Percentiles rank a stretch among this genome's conserved stretches.
These are phyloP conservation scores for Paedocypris sp. DNA, from an alignment of 2,113 vertebrate species.

Conservation along the genomic window DNA sequence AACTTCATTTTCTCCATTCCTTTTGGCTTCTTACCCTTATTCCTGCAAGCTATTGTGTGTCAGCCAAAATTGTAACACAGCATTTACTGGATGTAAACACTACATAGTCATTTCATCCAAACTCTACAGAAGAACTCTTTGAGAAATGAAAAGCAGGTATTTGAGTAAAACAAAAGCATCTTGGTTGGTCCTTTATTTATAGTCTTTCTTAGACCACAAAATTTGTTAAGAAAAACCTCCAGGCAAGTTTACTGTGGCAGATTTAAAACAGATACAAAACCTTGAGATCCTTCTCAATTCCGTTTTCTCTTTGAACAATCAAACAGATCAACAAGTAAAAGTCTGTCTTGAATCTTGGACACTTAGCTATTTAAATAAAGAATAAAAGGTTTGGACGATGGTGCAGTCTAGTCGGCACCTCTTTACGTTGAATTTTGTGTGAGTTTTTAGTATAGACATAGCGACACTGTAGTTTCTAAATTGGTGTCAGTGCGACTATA, in stretches of 20 bases:
- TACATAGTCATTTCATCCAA: too few species aligned
- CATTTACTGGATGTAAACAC: too few species aligned
- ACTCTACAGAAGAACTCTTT: too few species aligned
- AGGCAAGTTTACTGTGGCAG: slow-evolving; percentile 33
- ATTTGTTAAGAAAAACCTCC: slow-evolving; percentile 36
- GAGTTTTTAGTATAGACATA: too few species aligned
- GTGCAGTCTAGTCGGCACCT: too few species aligned
- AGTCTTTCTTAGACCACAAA: slow-evolving; percentile 30
- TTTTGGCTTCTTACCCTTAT: slow-evolving; percentile 42
- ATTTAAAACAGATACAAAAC: slow-evolving; percentile 38
- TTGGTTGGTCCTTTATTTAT: slow-evolving; percentile 27
- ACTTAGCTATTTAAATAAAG: slow-evolving; percentile 37
- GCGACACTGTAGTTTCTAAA: too few species aligned
- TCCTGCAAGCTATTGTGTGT: slow-evolving; percentile 33
- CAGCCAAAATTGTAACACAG: too few species aligned
- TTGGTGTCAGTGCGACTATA: too few species aligned
- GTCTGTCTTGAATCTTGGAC: slow-evolving; percentile 61
- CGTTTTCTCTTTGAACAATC: slow-evolving; percentile 45
- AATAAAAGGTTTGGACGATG: too few species aligned
- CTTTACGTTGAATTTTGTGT: too few species aligned
- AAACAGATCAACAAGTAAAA: slow-evolving; percentile 43
- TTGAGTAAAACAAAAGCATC: slow-evolving; percentile 21
- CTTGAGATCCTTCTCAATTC: slow-evolving; percentile 45
- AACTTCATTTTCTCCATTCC: slow-evolving; percentile 7
- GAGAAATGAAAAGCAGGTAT: slow-evolving; percentile 24